Conservation (phyloP, 2,888 invertebrate genomes). For the Lithophane semibrunnea region DNA sequence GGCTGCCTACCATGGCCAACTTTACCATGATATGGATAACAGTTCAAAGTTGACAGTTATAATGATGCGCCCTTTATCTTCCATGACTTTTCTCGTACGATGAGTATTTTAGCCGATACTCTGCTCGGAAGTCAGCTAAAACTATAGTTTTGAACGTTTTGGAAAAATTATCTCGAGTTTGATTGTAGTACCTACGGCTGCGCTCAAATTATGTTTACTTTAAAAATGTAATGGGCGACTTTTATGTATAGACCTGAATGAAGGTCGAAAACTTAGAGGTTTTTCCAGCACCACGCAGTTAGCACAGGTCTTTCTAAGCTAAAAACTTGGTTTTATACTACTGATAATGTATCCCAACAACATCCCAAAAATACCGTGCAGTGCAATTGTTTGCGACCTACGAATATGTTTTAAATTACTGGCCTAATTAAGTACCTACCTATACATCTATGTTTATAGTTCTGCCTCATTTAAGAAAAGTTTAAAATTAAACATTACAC, state of each 20-base stretch:
- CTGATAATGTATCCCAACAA: too few species aligned
- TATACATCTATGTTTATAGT: neutral
- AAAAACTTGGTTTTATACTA: too few species aligned
- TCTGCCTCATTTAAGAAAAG: neutral
- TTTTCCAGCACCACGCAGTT: too few species aligned
- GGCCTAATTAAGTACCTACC: too few species aligned
- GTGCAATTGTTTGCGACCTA: neutral
- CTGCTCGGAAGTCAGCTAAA: neutral
- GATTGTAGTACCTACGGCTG: too few species aligned
- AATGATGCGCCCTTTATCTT: neutral
- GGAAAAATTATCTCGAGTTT: neutral
- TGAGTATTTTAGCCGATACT: neutral
- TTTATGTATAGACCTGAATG: too few species aligned
- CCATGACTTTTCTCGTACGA: neutral
- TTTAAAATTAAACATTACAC: neutral
- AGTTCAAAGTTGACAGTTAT: neutral
- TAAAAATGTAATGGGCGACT: too few species aligned
- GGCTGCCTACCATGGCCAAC: neutral
- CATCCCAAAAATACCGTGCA: neutral
- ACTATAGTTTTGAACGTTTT: neutral
- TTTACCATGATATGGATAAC: neutral
- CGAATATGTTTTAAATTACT: too few species aligned
- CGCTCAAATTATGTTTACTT: too few species aligned
- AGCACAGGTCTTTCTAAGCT: too few species aligned
- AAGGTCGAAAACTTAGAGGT: too few species aligned